phyloP scores from a whole-genome alignment of 1,140 invertebrate genomes.

The Rhagoletis pomonella region DNA sequence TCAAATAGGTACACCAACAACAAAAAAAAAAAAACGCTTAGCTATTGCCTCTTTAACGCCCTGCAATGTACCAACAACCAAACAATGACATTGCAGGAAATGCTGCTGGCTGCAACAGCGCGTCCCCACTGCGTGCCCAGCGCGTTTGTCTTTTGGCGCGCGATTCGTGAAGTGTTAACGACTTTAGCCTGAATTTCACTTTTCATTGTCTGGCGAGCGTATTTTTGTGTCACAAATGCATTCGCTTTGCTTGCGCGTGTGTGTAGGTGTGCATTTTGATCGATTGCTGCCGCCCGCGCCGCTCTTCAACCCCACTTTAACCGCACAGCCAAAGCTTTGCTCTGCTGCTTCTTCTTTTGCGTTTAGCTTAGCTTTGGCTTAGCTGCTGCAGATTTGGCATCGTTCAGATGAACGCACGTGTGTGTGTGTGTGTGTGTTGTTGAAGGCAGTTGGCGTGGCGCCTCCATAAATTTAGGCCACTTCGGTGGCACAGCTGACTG shows the following conservation, averaged over 20 bases:
- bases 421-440: too few species aligned
- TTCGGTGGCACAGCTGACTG: slow-evolving; percentile 37
- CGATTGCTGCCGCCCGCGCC: slow-evolving; percentile 13
- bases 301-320: background rate
- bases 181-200: slow-evolving; percentile 47
- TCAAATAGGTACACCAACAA: background rate
- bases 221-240: background rate
- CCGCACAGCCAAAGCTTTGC: background rate
- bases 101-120: background rate
- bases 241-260: background rate
- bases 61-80: background rate
- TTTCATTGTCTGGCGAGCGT: slow-evolving; percentile 19
- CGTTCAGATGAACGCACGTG: too few species aligned
- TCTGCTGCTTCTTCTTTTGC: slow-evolving; percentile 7
- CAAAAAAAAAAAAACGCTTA: background rate
- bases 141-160: background rate
- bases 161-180: slow-evolving; percentile 16
- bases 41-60: background rate
- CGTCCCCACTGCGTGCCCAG: background rate
- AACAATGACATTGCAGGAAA: slow-evolving; percentile 3
- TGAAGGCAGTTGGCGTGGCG: slow-evolving; percentile 26
- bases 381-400: background rate
- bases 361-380: background rate
- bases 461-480: slow-evolving; percentile 41
- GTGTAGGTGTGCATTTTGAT: slow-evolving; percentile 16